Base-by-base conservation (phyloP, 2,888 invertebrate species). In the Pristionchus arcanus region DNA sequence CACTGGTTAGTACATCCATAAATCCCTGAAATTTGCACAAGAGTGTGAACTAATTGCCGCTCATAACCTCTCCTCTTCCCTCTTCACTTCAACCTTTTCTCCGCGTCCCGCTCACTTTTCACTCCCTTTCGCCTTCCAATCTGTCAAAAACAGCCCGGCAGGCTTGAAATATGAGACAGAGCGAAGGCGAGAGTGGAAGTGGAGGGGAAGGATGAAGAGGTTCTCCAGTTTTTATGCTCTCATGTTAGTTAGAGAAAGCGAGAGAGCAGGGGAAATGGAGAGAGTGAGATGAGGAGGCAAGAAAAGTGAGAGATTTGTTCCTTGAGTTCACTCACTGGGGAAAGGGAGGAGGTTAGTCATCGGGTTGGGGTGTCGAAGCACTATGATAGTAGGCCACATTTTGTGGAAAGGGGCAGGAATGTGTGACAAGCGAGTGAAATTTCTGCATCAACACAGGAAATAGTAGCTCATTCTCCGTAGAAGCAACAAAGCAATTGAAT, bases 131-230 rank as follows among this genome's bases (percentile, higher is more conserved):
- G 37, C 31, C 59, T 84, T 85, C 85, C 85, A 63, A 63, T 83
- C 55, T 81, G 63, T 68, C 71, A 63, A 89, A 91, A 85, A 66
- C 81, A 85, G 66, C 31, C 68, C 28, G 53, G 31, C 66, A 19
- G 63, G 34, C 42, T 13, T 34, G 37, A 68, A 77, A 74, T 42
- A 83, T 86, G 74, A 90, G 59, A 86, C 68, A 87, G 85, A 88
- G 81, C n/a, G 81, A n/a, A n/a, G n/a, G 42, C 42, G 42, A 49
- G 42, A 53, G 81, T 81, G 49, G 81, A 77, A 42, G 77, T 37
- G 42, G 77, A 77, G 37, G 21, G 42, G 42, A 21, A 42, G 28
- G 42, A 31, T 11, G 68, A 31, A 13, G 7, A 66, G 66, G 21
- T n/a, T 63, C 63, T 63, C 63, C 11, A 63, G 4, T 63, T 63